Evolutionary conservation across 2,113 vertebrate genomes (phyloP).

Genomic region (Rhea americana): DNA sequence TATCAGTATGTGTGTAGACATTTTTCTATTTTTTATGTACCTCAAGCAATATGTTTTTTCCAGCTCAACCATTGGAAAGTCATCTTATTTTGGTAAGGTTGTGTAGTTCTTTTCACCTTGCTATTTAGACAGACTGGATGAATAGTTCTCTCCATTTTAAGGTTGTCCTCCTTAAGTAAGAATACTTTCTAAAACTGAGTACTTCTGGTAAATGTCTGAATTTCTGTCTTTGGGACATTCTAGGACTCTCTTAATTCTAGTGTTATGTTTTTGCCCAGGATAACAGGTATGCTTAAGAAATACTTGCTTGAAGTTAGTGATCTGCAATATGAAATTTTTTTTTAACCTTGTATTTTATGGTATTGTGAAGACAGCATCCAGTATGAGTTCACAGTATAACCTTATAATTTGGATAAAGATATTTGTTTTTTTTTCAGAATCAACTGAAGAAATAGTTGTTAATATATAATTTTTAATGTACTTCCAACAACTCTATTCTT

Average conservation of each 20-base stretch:
- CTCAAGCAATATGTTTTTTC: background rate
- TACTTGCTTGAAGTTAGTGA: background rate
- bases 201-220: background rate
- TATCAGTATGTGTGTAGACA: background rate
- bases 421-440: background rate
- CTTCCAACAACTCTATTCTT: constrained; percentile 31
- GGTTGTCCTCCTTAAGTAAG: background rate
- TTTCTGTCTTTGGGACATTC: background rate
- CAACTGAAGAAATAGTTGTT: background rate
- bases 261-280: background rate
- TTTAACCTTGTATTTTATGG: background rate
- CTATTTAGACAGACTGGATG: background rate
- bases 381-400: background rate
- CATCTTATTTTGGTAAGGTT: background rate
- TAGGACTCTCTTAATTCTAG: background rate
- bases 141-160: background rate
- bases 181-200: background rate
- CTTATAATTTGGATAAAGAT: background rate
- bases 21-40: background rate
- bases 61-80: accelerated
- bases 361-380: background rate
- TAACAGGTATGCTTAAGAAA: background rate
- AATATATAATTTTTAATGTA: background rate
- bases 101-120: background rate
- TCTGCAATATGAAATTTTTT: background rate